Evolutionary conservation across 2,797 vertebrate genomes (phyloP).

Genomic region (Synaphobranchus kaupii): DNA sequence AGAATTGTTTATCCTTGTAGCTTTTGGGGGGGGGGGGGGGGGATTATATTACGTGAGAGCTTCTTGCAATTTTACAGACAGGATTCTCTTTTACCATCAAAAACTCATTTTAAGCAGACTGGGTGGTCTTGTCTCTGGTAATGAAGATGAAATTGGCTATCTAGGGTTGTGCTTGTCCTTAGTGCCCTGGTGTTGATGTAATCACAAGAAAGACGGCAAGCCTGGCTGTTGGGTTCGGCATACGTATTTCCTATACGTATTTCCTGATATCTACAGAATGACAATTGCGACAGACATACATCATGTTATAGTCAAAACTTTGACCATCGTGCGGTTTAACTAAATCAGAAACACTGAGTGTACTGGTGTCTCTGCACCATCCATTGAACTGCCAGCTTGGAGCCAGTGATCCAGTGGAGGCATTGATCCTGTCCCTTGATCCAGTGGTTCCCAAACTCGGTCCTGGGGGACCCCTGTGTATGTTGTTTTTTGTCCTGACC

Average conservation of each 20-base stretch:
- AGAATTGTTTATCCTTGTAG: background rate
- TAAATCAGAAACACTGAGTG: background rate
- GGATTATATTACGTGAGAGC: background rate
- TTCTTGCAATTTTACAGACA: background rate
- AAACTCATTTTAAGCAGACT: background rate
- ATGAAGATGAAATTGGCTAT: background rate
- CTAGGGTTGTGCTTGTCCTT: background rate
- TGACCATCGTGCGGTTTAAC: background rate
- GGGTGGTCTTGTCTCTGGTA: background rate
- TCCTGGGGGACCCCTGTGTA: too few species aligned
- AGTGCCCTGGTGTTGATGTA: background rate
- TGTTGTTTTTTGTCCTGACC: too few species aligned
- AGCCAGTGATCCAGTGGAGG: too few species aligned
- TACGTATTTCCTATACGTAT: background rate
- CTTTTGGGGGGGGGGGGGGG: too few species aligned
- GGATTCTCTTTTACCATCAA: background rate
- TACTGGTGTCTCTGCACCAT: too few species aligned
- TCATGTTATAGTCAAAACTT: background rate
- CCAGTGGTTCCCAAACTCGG: too few species aligned
- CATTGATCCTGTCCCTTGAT: too few species aligned
- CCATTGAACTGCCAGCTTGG: too few species aligned
- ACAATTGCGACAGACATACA: background rate
- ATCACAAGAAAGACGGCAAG: background rate
- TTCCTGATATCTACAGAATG: background rate
- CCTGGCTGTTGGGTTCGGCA: background rate